phyloP scores from a whole-genome alignment of 92 coral and sea anemone species.

The Umimayanthus kanabou region DNA sequence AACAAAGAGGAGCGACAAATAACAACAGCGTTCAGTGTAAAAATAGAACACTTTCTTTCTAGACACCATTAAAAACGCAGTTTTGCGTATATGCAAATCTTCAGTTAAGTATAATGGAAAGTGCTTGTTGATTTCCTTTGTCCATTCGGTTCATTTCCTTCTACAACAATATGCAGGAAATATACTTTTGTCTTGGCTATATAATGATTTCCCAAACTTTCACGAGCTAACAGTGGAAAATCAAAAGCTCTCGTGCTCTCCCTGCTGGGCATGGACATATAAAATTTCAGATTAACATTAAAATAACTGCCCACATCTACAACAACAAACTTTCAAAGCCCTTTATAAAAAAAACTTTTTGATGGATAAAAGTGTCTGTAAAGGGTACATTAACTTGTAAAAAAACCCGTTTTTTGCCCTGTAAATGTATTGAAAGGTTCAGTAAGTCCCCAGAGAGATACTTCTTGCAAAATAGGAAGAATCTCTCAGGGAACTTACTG shows the following conservation, averaged over 20 bases:
- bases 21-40: no score
- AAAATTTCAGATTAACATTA: no score
- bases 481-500: neutral
- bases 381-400: neutral
- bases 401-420: neutral
- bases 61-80: neutral
- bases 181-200: neutral
- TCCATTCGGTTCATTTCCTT: neutral
- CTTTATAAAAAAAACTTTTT: no score
- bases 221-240: neutral
- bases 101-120: neutral
- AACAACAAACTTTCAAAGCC: no score
- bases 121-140: neutral
- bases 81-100: neutral
- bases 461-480: neutral
- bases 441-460: no score
- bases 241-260: neutral
- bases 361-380: neutral
- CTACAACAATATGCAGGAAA: neutral
- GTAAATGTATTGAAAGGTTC: neutral
- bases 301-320: no score
- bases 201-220: neutral
- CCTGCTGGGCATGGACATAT: neutral
- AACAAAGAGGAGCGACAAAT: neutral
- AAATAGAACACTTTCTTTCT: neutral